A percentile compares a stretch with the other conserved stretches of the same genome.
phyloP scores from a whole-genome alignment of 2,888 invertebrate species.

The Aquatica leii region DNA sequence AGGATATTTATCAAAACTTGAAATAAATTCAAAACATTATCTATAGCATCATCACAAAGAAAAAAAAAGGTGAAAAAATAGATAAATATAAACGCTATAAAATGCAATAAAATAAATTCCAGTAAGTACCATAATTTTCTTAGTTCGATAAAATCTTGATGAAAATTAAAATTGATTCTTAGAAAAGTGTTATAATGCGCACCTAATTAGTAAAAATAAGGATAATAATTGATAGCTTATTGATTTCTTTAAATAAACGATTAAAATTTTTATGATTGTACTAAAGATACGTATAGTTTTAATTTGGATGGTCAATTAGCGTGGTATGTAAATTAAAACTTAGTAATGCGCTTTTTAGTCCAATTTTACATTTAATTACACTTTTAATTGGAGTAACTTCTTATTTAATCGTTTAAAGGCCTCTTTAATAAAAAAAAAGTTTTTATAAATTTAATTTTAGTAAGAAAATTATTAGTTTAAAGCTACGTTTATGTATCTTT shows the following conservation, averaged over 20 bases:
- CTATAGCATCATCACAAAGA: slow-evolving; percentile 34
- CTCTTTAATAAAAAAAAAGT: too few species aligned
- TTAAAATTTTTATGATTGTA: background rate
- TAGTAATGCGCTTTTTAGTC: slow-evolving; percentile 19
- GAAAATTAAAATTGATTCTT: slow-evolving; percentile 26
- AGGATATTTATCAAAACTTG: slow-evolving; percentile 22
- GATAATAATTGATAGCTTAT: background rate
- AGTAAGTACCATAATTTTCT: slow-evolving; percentile 16
- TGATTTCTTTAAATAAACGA: slow-evolving; percentile 6
- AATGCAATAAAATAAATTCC: slow-evolving; percentile 35
- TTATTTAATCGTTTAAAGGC: too few species aligned
- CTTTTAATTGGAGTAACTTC: background rate
- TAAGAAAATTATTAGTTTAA: too few species aligned
- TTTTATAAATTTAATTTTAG: too few species aligned
- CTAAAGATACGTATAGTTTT: background rate
- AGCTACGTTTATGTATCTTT: too few species aligned
- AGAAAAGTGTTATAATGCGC: slow-evolving; percentile 24
- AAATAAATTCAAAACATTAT: slow-evolving; percentile 32
- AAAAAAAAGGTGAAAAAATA: slow-evolving; percentile 33
- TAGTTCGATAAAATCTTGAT: slow-evolving; percentile 23
- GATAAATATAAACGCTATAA: slow-evolving; percentile 38
- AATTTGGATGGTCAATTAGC: slow-evolving; percentile 17
- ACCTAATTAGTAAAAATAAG: slow-evolving; percentile 24
- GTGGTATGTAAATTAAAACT: slow-evolving; percentile 27
- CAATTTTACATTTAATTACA: too few species aligned